Base-by-base conservation (phyloP, 2,113 vertebrate species). In the Xiphophorus couchianus region DNA sequence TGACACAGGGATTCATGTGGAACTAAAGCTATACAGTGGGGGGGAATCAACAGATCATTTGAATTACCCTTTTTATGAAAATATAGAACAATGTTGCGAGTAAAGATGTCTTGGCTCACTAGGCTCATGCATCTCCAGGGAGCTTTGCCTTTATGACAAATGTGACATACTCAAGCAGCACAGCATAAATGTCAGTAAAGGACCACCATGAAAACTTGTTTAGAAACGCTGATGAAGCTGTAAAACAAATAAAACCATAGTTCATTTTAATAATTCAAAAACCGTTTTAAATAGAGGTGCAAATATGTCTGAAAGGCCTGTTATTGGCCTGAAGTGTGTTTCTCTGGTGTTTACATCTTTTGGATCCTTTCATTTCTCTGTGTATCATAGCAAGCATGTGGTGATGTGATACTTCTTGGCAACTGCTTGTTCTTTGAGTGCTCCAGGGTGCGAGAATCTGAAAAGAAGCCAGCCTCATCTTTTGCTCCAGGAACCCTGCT, bases 381-480 rank as follows among this genome's bases (percentile, higher is more conserved):
- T 15, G 44, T 75, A 61, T 77, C 68, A 71, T 74, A 77, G 54
- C 39, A 85, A 89, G 80, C 86, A 84, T 83, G 79, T 85, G 80
- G 69, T 64, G 74, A 84, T 84, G 75, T 87, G 77, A 88, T 74
- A 73, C 27, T 66, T 72, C 76, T 64, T 90, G 91, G 86, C 86
- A 71, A 75, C 39, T 77, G 77, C 71, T 78, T 78, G 76, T 84
- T 87, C 73, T 88, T 67, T 84, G 71, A 73, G 84, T 90, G 84
- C 87, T 84, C 71, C 70, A 81, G 80, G 76, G 66, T 73, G 69
- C 62, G 66, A 28, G 67, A 83, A 77, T 85, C 76, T 91, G 88
- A 88, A 86, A 79, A 51, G 79, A 66, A 78, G 84, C 89, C 91
- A 91, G 80, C 35, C 71, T 77, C 75, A 48, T 84, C 78, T 84